A percentile compares a stretch with the other conserved stretches of the same genome.
phyloP scores from a whole-genome alignment of 2,888 invertebrate species.

The Aleiodes alternator region DNA sequence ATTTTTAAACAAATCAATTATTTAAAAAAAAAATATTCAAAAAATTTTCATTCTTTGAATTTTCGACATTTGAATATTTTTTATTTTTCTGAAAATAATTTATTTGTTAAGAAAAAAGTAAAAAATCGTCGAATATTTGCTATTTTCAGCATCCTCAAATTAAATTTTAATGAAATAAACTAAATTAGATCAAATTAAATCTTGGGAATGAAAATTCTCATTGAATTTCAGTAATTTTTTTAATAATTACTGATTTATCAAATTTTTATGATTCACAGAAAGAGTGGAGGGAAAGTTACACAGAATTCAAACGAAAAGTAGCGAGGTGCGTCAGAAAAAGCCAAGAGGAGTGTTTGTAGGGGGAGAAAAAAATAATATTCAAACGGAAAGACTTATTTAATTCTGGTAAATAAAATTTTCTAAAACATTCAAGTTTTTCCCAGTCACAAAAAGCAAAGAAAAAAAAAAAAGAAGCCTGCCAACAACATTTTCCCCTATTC shows the following conservation, averaged over 20 bases:
- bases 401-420: conserved; percentile 67
- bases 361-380: conserved; percentile 65
- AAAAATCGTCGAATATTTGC: too few relatives aligned
- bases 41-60: too few relatives aligned
- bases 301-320: conserved; percentile 98
- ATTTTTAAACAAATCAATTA: background rate
- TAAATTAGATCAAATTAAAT: too few relatives aligned
- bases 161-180: too few relatives aligned
- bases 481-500: background rate
- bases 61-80: too few relatives aligned
- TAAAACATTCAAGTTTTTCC: background rate
- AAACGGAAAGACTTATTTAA: conserved; percentile 75
- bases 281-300: conserved; percentile 98
- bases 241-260: background rate
- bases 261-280: conserved; percentile 82
- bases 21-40: background rate
- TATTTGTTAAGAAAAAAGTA: too few relatives aligned
- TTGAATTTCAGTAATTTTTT: background rate
- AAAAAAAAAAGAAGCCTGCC: background rate
- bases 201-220: too few relatives aligned
- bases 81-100: too few relatives aligned
- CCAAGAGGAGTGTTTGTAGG: conserved; percentile 98
- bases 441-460: background rate
- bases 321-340: conserved; percentile 98
- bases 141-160: too few relatives aligned